phyloP scores from a whole-genome alignment of 2,797 vertebrate genomes.

The Spea hammondii region DNA sequence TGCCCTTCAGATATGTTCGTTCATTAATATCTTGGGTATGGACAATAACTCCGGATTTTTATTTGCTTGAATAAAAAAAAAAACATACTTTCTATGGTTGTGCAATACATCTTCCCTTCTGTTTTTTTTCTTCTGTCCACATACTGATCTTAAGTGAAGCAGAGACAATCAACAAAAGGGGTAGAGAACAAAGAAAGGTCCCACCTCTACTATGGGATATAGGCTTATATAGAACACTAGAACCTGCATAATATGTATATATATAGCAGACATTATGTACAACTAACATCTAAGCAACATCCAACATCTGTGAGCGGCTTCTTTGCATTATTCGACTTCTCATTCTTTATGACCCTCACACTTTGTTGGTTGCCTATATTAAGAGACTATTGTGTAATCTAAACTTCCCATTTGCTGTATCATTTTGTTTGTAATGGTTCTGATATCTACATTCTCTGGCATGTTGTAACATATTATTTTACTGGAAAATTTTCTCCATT shows the following conservation, averaged over 20 bases:
- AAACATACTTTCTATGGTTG: not conserved
- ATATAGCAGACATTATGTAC: no score
- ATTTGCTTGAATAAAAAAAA: not conserved
- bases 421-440: no score
- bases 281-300: no score
- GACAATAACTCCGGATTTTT: not conserved
- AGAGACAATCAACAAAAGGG: not conserved
- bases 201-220: not conserved
- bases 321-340: no score
- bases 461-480: no score
- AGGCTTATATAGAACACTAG: not conserved
- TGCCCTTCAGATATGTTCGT: not conserved
- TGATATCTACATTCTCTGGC: no score
- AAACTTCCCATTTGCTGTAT: no score
- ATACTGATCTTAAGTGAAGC: not conserved
- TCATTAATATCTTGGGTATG: not conserved
- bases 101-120: not conserved
- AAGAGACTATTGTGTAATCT: no score
- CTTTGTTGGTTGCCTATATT: no score
- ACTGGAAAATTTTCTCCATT: not conserved
- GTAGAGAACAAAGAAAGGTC: not conserved
- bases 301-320: no score
- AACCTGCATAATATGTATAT: no score
- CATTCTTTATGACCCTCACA: no score
- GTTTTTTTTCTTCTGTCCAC: not conserved